Evolutionary conservation across 2,888 invertebrate species (phyloP).

Genomic region (Pycnomerus fuliginosus): DNA sequence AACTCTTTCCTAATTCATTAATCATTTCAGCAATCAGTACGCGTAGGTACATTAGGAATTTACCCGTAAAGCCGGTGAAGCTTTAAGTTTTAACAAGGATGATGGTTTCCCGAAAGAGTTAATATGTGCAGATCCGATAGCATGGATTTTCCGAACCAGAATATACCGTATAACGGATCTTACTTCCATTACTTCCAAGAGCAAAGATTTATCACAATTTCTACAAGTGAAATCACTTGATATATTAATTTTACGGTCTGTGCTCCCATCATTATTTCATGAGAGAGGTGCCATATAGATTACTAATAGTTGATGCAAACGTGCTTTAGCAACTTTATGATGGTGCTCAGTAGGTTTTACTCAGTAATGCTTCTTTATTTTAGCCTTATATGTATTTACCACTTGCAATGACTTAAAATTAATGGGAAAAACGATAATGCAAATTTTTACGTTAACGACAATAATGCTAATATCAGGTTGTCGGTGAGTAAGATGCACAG

Average conservation of each 20-base stretch:
- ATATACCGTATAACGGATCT: constrained; percentile 1
- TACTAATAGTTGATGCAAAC: constrained; percentile 8
- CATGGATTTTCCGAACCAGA: constrained; percentile 2
- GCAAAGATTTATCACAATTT: constrained; percentile 9
- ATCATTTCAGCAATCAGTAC: constrained; percentile 32
- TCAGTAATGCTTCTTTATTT: too few relatives aligned
- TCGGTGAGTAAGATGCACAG: too few relatives aligned
- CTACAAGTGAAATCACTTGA: constrained; percentile 15
- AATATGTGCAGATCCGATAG: too few relatives aligned
- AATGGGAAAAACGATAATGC: too few relatives aligned
- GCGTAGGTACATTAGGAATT: constrained; percentile 15
- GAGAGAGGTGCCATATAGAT: constrained; percentile 9
- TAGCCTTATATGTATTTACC: too few relatives aligned
- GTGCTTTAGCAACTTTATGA: too few relatives aligned
- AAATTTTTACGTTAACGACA: too few relatives aligned
- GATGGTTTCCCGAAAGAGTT: constrained; percentile 16
- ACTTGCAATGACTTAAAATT: too few relatives aligned
- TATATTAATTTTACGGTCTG: constrained; percentile 11
- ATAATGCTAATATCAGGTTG: too few relatives aligned
- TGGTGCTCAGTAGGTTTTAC: too few relatives aligned
- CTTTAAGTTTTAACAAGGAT: constrained; percentile 6
- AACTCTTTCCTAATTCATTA: constrained; percentile 34
- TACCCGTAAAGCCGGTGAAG: constrained; percentile 16
- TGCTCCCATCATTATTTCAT: constrained; percentile 6
- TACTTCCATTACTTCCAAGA: constrained; percentile 1